phyloP scores from a whole-genome alignment of 2,113 vertebrate genomes.

The Gracilinanus agilis region DNA sequence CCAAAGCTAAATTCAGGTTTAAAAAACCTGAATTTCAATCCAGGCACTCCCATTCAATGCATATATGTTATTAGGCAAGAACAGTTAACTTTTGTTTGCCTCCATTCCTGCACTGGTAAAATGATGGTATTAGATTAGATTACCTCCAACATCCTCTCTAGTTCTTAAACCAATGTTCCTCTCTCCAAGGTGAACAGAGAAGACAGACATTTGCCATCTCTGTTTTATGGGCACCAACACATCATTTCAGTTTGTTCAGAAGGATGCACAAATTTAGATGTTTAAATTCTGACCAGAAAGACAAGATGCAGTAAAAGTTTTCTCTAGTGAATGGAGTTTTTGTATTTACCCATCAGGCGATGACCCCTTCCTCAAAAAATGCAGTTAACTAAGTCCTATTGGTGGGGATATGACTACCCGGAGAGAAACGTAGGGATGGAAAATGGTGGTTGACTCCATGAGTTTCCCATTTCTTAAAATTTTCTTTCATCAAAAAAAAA shows the following conservation, averaged over 20 bases:
- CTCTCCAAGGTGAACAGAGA: neutral
- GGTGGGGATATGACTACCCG: neutral
- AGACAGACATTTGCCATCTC: neutral
- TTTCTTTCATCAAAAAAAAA: conserved; percentile 20
- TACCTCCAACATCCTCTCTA: too few relatives aligned
- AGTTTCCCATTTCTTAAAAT: neutral
- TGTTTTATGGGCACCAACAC: neutral
- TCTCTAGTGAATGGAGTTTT: neutral
- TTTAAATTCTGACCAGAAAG: conserved; percentile 1
- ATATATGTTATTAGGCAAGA: too few relatives aligned
- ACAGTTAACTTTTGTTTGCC: too few relatives aligned
- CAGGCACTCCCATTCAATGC: too few relatives aligned
- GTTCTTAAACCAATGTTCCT: too few relatives aligned
- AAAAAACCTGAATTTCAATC: too few relatives aligned
- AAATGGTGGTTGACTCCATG: neutral
- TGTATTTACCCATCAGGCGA: neutral
- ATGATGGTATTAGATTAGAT: too few relatives aligned
- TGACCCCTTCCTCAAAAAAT: conserved; percentile 3
- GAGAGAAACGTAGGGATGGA: neutral
- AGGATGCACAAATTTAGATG: conserved; percentile 10
- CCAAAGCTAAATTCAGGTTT: too few relatives aligned
- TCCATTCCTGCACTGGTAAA: too few relatives aligned
- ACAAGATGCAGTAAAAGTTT: conserved; percentile 10
- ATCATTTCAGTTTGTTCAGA: neutral
- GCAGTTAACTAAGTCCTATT: conserved; percentile 13